A percentile compares a stretch with the other conserved stretches of the same genome.
These are phyloP conservation scores for Bos javanicus DNA, from an alignment of 2,113 vertebrate species.

Conservation along the genomic window DNA sequence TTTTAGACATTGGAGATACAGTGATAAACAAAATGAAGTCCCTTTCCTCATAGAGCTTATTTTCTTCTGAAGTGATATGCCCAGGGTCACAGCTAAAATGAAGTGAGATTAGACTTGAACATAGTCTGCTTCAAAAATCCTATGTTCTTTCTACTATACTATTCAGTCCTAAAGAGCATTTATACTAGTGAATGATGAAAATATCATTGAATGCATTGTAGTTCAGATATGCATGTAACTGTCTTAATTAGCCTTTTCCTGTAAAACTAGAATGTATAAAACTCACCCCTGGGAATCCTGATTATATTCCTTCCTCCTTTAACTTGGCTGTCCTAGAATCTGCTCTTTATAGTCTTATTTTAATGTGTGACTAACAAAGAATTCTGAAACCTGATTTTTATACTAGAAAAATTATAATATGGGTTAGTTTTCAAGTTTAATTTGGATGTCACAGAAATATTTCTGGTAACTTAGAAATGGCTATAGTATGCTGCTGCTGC, in stretches of 20 bases:
- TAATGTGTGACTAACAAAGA: background rate
- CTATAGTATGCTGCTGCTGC: background rate
- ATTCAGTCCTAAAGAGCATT: background rate
- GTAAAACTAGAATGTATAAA: background rate
- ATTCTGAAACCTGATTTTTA: slow-evolving; percentile 11
- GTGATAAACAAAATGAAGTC: background rate
- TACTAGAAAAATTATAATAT: background rate
- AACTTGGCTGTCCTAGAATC: background rate
- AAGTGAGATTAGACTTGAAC: background rate
- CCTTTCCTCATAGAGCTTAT: background rate
- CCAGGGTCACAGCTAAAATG: background rate
- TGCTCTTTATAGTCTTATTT: background rate
- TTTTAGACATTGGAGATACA: background rate
- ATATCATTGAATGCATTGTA: background rate
- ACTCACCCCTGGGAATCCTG: background rate
- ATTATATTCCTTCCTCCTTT: background rate
- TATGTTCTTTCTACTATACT: background rate
- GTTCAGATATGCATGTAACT: background rate
- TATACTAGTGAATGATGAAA: background rate
- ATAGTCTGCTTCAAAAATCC: background rate
- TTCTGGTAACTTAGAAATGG: background rate
- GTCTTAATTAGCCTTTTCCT: background rate
- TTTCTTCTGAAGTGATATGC: background rate
- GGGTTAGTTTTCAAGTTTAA: background rate
- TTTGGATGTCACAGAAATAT: background rate